Evolutionary conservation across 2,888 invertebrate genomes (phyloP).

Genomic region (Drosophila algonquin): DNA sequence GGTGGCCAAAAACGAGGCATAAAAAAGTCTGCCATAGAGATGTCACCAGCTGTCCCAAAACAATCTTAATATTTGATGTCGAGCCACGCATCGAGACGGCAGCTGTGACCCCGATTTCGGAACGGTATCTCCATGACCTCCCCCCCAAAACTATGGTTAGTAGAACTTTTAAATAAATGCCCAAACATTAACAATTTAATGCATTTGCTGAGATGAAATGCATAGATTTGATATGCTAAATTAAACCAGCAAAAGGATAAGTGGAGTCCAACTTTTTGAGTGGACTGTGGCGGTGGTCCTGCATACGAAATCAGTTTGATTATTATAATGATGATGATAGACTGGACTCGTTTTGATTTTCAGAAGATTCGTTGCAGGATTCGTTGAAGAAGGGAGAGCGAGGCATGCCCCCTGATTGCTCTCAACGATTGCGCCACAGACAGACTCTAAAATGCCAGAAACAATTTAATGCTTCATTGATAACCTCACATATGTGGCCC

Average conservation of each 20-base stretch:
- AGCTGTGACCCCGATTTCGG: constrained; percentile 57
- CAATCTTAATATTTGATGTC: constrained; percentile 80
- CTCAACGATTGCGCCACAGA: neutral
- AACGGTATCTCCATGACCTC: constrained; percentile 2
- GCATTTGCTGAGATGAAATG: constrained; percentile 43
- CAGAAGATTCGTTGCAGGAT: constrained; percentile 13
- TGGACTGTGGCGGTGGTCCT: constrained; percentile 46
- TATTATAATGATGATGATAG: constrained; percentile 29
- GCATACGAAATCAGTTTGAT: constrained; percentile 66
- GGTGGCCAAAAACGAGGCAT: constrained; percentile 4
- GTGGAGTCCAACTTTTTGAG: constrained; percentile 29
- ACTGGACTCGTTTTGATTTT: constrained; percentile 18
- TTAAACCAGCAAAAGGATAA: constrained; percentile 34
- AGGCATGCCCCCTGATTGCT: constrained; percentile 11
- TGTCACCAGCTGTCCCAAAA: constrained; percentile 71
- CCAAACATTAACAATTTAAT: constrained; percentile 42
- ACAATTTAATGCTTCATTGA: constrained; percentile 79
- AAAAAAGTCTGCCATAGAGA: constrained; percentile 45
- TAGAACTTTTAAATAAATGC: neutral
- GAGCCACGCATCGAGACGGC: constrained; percentile 57
- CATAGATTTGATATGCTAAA: constrained; percentile 63
- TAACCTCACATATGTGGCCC: constrained; percentile 69
- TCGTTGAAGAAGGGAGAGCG: constrained; percentile 10
- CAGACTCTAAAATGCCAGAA: constrained; percentile 62
- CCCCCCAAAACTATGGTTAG: constrained; percentile 11